Conservation (phyloP, 2,797 vertebrate species). For the Lagodon rhomboides region DNA sequence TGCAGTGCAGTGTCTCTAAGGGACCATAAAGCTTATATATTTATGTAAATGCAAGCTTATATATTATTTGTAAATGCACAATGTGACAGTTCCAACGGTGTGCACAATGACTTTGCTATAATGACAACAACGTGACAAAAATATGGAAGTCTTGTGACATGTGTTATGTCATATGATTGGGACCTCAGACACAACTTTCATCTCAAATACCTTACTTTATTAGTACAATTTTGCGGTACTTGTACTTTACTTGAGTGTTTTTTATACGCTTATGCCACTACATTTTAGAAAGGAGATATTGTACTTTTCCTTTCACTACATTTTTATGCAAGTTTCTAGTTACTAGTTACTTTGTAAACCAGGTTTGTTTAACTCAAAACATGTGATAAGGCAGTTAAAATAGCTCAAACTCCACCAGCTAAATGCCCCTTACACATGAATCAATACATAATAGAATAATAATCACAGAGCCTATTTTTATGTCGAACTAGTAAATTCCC, state of each 20-base stretch:
- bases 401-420: neutral
- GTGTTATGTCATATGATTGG: neutral
- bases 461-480: neutral
- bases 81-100: neutral
- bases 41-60: neutral
- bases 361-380: neutral
- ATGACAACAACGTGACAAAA: slow-evolving; percentile 2
- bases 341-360: neutral
- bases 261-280: neutral
- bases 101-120: neutral
- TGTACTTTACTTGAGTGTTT: neutral
- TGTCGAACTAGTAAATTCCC: neutral
- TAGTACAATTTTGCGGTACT: neutral
- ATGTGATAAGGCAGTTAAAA: neutral
- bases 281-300: neutral
- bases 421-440: neutral
- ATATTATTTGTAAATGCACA: neutral
- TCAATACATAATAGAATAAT: neutral
- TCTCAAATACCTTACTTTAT: slow-evolving; percentile 1
- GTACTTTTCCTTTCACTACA: neutral
- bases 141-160: neutral
- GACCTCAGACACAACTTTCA: neutral
- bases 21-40: neutral
- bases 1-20: neutral
- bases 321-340: neutral